Base-by-base conservation (phyloP, 2,888 invertebrate genomes). In the Athetis lepigone region DNA sequence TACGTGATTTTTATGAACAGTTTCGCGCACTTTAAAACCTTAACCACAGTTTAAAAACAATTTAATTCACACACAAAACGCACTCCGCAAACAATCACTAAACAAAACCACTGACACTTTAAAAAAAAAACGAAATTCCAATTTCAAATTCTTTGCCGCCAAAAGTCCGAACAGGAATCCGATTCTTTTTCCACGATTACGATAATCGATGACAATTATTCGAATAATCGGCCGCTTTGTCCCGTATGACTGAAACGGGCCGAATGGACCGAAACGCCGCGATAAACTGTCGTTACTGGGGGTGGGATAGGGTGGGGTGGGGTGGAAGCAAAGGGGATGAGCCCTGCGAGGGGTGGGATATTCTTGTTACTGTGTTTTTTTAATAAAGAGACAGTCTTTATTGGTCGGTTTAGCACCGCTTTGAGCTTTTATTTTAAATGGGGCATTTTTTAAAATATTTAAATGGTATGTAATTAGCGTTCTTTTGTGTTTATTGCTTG, bases 231-330 rank as follows among this genome's bases (percentile, higher is more conserved):
- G 71, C 83, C 71, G 84, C 86, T 89, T 74, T 51, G 83, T 63
- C 79, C 81, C 83, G 86, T 85, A 87, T 85, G 81, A 79, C 68
- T 70, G 76, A 87, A 92, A 90, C 91, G 89, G 87, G 89, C 71
- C 89, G 89, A 91, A 90, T 88, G 83, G 84, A 80, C 83, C 85
- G 83, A 65, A 75, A 54, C 88, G 85, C 81, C 69, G 86, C 80
- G 88, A 75, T 89, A 88, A 90, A 92, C 92, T 93, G 93, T 86
- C 88, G 85, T 74, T 81, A 70, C 51, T 69, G 83, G 84, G n/a
- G 85, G 78, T 73, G 83, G 70, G 80, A 52, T 72, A 78, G 81
- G 62, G 79, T 74, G 81, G 70, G 81, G 21, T 77, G 81, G 62
- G 79, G 73, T 81, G 70, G 81, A 19, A 46, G n/a, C 27, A 70